These are phyloP conservation scores for Halichoeres trimaculatus DNA, from an alignment of 2,113 vertebrate genomes.

Conservation along the genomic window DNA sequence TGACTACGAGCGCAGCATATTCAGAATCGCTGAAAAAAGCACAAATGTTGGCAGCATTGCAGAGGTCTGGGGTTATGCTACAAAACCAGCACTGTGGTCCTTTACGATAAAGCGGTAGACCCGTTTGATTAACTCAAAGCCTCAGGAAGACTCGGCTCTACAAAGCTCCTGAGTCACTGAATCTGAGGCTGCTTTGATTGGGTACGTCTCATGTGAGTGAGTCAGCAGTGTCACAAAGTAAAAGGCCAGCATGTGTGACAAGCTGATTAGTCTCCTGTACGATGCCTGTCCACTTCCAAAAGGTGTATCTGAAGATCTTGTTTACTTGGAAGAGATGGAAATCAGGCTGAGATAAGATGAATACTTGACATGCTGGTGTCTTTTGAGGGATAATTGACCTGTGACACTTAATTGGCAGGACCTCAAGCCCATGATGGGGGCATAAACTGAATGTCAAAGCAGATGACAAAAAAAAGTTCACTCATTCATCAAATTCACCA, in stretches of 20 bases:
- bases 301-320: conserved; percentile 57
- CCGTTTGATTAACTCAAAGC: conserved; percentile 41
- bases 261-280: conserved; percentile 59
- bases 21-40: background rate
- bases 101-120: conserved; percentile 50
- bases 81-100: conserved; percentile 18
- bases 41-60: conserved; percentile 5
- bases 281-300: conserved; percentile 52
- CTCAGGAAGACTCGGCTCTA: conserved; percentile 10
- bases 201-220: conserved; percentile 53
- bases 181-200: conserved; percentile 57
- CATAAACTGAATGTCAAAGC: conserved; percentile 63
- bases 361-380: conserved; percentile 59
- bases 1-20: background rate
- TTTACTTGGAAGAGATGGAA: conserved; percentile 67
- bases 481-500: background rate
- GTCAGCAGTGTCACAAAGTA: conserved; percentile 43
- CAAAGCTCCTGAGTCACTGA: conserved; percentile 38
- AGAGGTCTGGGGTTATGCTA: conserved; percentile 15
- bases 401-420: conserved; percentile 70
- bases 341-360: conserved; percentile 57
- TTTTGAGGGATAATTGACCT: conserved; percentile 76
- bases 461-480: conserved; percentile 59
- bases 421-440: conserved; percentile 40
- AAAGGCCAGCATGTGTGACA: conserved; percentile 53